phyloP scores from a whole-genome alignment of 2,888 invertebrate species.

The Trichopria drosophilae region DNA sequence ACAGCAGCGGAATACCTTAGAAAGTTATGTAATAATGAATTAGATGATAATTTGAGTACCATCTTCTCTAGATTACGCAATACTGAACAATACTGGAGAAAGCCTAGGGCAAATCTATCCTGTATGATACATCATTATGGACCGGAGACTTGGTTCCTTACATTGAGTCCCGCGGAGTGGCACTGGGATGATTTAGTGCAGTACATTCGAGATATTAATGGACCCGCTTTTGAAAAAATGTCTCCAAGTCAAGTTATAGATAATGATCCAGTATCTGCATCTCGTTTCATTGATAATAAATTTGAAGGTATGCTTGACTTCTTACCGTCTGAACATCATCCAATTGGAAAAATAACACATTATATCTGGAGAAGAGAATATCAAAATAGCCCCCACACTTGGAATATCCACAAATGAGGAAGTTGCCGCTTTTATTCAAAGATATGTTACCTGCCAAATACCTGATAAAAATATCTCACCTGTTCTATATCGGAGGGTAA shows the following conservation, averaged over 20 bases:
- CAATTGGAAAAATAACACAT: slow-evolving; percentile 38
- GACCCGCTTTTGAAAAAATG: slow-evolving; percentile 35
- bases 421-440: slow-evolving; percentile 35
- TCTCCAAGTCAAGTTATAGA: slow-evolving; percentile 42
- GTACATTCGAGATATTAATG: slow-evolving; percentile 42
- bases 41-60: slow-evolving; percentile 33
- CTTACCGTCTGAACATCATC: slow-evolving; percentile 36
- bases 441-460: slow-evolving; percentile 38
- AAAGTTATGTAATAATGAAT: slow-evolving; percentile 27
- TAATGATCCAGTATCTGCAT: slow-evolving; percentile 43
- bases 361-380: slow-evolving; percentile 42
- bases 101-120: slow-evolving; percentile 27
- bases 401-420: slow-evolving; percentile 33
- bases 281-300: slow-evolving; percentile 45
- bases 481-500: slow-evolving; percentile 27
- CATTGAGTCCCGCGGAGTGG: slow-evolving; percentile 37
- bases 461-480: slow-evolving; percentile 33
- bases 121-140: slow-evolving; percentile 39
- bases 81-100: slow-evolving; percentile 36
- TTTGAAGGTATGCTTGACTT: slow-evolving; percentile 42
- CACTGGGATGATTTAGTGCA: slow-evolving; percentile 42
- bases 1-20: slow-evolving; percentile 32
- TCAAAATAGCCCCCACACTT: slow-evolving; percentile 37
- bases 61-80: slow-evolving; percentile 34
- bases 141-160: slow-evolving; percentile 40